phyloP scores from a whole-genome alignment of 2,113 vertebrate genomes.

The Cranoglanis bouderius region DNA sequence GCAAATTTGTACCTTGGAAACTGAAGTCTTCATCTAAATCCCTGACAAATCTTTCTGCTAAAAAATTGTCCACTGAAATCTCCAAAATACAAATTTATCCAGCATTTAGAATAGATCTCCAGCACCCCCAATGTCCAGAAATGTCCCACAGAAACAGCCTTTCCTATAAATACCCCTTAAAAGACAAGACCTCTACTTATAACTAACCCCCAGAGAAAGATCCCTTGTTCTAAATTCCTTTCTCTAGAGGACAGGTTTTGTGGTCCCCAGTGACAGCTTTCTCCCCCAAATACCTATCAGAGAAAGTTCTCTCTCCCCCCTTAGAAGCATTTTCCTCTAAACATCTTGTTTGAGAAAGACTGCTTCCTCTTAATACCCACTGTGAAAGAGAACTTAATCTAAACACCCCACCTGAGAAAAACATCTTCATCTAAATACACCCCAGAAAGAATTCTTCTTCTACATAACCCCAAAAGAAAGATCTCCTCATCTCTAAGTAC shows the following conservation, averaged over 20 bases:
- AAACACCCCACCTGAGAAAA: neutral
- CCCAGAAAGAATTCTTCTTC: neutral
- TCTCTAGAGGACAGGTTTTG: neutral
- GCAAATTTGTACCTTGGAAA: neutral
- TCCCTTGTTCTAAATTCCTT: neutral
- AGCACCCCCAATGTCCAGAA: neutral
- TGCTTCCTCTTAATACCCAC: neutral
- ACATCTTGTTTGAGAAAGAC: neutral
- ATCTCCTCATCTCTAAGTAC: neutral
- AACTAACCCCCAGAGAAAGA: neutral
- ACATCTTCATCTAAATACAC: neutral
- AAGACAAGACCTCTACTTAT: neutral
- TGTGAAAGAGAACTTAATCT: neutral
- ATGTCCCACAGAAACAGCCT: neutral
- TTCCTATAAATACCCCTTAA: neutral
- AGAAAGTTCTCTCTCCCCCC: neutral
- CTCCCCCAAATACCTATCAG: neutral
- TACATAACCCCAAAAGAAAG: neutral
- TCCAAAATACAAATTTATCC: neutral
- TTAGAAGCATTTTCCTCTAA: neutral
- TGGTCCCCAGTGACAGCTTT: neutral
- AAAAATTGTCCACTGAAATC: neutral
- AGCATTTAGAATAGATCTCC: neutral
- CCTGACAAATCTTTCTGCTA: neutral
- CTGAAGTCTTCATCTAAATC: neutral